A percentile compares a stretch with the other conserved stretches of the same genome.
Evolutionary conservation across 1,140 invertebrate genomes (phyloP).

Genomic region (Andrena cerasifolii): DNA sequence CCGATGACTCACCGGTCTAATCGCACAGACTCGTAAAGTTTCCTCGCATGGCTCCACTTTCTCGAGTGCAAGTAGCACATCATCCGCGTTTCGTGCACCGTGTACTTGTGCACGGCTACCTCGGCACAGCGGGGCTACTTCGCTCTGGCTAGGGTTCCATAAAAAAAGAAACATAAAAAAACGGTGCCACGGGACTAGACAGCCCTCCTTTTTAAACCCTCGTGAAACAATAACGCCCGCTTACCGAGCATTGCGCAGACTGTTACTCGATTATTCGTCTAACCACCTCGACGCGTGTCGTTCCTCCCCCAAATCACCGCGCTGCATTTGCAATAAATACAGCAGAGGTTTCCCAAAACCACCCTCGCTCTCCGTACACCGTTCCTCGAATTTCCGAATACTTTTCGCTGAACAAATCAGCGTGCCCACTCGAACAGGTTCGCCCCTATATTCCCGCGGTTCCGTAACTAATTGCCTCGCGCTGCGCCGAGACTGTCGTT

Average conservation of each 20-base stretch:
- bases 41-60: constrained; percentile 42
- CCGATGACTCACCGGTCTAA: constrained; percentile 30
- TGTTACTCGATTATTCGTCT: not conserved
- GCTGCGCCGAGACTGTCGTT: constrained; percentile 27
- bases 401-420: no score
- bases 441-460: constrained; percentile 1
- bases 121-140: not conserved
- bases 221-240: not conserved
- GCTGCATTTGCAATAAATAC: no score
- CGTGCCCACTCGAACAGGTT: not conserved
- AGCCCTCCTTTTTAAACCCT: not conserved
- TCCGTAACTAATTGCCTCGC: constrained; percentile 34
- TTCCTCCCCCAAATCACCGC: no score
- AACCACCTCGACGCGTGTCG: no score
- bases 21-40: constrained; percentile 28
- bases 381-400: no score
- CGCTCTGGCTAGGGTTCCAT: not conserved
- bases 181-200: not conserved
- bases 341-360: no score
- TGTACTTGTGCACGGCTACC: constrained; percentile 1
- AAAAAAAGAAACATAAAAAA: not conserved
- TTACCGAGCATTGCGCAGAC: not conserved
- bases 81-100: constrained; percentile 2
- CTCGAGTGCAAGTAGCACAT: constrained; percentile 41
- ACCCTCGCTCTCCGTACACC: no score